These are phyloP conservation scores for Sphaeramia orbicularis DNA, from an alignment of 2,797 vertebrate species.

Conservation along the genomic window DNA sequence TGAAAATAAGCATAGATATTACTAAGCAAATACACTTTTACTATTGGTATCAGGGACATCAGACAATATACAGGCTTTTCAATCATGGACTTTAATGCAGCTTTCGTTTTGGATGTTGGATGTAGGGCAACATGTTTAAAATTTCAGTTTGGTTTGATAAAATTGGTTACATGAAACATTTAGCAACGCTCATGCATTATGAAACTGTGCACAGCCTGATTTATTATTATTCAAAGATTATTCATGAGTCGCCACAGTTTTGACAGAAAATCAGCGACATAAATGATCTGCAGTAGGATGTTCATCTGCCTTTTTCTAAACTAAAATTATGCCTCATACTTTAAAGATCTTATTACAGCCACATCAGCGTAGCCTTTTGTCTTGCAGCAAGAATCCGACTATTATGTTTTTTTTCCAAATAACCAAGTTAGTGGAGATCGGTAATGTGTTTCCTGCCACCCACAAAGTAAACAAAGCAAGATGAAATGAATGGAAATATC, in stretches of 20 bases:
- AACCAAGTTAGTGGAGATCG: neutral
- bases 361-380: too few relatives aligned
- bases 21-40: too few relatives aligned
- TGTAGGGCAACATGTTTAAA: slow-evolving; percentile 34
- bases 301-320: too few relatives aligned
- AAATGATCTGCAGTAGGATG: slow-evolving; percentile 13
- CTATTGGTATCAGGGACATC: too few relatives aligned
- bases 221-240: slow-evolving; percentile 33
- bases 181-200: slow-evolving; percentile 47
- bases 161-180: slow-evolving; percentile 48
- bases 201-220: slow-evolving; percentile 21
- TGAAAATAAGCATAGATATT: too few relatives aligned
- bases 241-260: slow-evolving; percentile 40
- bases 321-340: too few relatives aligned
- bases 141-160: slow-evolving; percentile 20
- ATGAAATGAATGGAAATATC: slow-evolving; percentile 15
- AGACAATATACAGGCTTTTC: neutral
- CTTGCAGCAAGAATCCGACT: too few relatives aligned
- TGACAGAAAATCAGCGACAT: slow-evolving; percentile 40
- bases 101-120: neutral
- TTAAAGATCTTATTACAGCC: too few relatives aligned
- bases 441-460: neutral
- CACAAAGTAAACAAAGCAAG: slow-evolving; percentile 9
- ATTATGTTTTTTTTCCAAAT: too few relatives aligned
- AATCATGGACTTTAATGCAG: neutral